Evolutionary conservation across 2,888 invertebrate genomes (phyloP).

Genomic region (Agrotis clavis): DNA sequence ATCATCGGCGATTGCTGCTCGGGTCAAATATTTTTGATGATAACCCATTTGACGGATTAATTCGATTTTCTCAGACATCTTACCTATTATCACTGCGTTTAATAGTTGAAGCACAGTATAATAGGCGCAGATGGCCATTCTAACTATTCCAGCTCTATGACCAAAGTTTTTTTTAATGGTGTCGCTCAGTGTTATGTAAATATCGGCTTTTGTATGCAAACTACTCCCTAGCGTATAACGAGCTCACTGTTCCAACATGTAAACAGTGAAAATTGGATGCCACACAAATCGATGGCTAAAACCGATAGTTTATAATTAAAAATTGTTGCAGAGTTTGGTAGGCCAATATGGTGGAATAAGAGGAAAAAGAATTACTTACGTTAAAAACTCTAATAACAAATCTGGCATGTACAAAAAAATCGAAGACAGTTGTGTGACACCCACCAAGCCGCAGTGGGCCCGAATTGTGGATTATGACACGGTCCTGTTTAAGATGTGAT

Average conservation of each 20-base stretch:
- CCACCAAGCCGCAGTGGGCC: neutral
- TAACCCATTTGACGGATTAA: no score
- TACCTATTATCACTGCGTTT: conserved; percentile 20
- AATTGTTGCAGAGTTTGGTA: conserved; percentile 9
- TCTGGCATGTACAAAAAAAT: neutral
- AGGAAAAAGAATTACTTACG: neutral
- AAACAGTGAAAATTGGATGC: conserved; percentile 68
- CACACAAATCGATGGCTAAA: conserved; percentile 66
- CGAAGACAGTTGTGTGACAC: neutral
- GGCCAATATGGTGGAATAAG: neutral
- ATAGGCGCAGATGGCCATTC: conserved; percentile 33
- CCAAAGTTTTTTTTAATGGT: conserved; percentile 47
- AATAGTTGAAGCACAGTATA: conserved; percentile 62
- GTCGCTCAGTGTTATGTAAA: conserved; percentile 16
- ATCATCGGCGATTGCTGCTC: no score
- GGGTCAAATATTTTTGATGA: no score
- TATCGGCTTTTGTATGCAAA: conserved; percentile 51
- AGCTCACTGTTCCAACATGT: conserved; percentile 65
- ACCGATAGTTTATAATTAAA: conserved; percentile 30
- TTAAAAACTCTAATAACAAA: neutral
- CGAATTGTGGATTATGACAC: neutral
- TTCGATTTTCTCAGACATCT: no score
- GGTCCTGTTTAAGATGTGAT: no score
- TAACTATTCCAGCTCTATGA: conserved; percentile 58
- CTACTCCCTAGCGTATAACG: conserved; percentile 37